A percentile compares a stretch with the other conserved stretches of the same genome.
These are phyloP conservation scores for Nephrocerus scutellatus DNA, from an alignment of 2,888 invertebrate species.

Conservation along the genomic window DNA sequence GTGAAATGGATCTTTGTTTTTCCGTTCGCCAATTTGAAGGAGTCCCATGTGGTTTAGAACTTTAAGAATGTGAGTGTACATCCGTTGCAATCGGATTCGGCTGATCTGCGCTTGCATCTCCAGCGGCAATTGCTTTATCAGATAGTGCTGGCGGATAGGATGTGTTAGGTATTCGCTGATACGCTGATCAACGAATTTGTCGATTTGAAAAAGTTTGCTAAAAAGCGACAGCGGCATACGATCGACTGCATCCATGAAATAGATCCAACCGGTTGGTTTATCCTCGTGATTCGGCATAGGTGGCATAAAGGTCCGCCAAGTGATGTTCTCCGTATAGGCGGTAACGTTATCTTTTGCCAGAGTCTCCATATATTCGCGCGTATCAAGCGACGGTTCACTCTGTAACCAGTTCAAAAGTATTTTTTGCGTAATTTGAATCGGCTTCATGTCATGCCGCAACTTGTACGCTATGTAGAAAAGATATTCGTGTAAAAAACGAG, in stretches of 20 bases:
- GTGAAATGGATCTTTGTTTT: conserved; percentile 57
- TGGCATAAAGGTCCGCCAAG: conserved; percentile 67
- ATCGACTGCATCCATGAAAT: conserved; percentile 61
- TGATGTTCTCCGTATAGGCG: conserved; percentile 48
- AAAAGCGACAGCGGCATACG: conserved; percentile 66
- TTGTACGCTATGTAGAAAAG: conserved; percentile 63
- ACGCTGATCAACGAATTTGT: conserved; percentile 51
- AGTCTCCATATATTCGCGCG: conserved; percentile 45
- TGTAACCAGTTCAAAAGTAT: conserved; percentile 35
- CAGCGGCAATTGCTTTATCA: conserved; percentile 56
- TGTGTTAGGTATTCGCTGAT: conserved; percentile 56
- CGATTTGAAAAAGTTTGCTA: conserved; percentile 57
- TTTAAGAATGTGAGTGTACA: conserved; percentile 47
- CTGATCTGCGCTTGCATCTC: conserved; percentile 33
- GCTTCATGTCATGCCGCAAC: conserved; percentile 44
- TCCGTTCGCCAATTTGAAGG: conserved; percentile 58
- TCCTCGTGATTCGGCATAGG: conserved; percentile 56
- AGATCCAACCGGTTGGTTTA: conserved; percentile 60
- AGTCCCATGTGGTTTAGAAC: conserved; percentile 62
- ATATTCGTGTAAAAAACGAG: conserved; percentile 60
- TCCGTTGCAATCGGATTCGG: conserved; percentile 29
- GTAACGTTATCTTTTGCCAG: conserved; percentile 48
- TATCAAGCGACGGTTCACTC: conserved; percentile 36
- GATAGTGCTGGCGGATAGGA: conserved; percentile 58
- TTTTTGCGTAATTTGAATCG: conserved; percentile 27